phyloP scores from a whole-genome alignment of 2,888 invertebrate genomes.

The Pyrocoelia pectoralis region DNA sequence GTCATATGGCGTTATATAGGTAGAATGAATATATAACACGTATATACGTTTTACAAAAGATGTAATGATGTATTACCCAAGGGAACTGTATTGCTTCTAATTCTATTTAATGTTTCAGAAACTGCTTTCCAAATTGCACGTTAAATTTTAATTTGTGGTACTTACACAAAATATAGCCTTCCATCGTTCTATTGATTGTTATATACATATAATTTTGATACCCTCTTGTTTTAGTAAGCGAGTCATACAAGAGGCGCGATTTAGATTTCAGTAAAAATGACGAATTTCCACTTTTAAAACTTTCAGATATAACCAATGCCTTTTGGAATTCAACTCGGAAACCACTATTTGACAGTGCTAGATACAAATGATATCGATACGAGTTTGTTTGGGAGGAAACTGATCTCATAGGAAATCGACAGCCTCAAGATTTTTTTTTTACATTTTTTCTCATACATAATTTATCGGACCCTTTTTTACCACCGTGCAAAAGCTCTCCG shows the following conservation, averaged over 20 bases:
- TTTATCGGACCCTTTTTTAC: constrained; percentile 7
- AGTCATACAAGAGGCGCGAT: too few species aligned
- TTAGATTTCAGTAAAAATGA: neutral
- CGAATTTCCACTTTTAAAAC: neutral
- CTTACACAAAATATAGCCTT: neutral
- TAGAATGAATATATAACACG: neutral
- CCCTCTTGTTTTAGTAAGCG: too few species aligned
- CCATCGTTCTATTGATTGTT: too few species aligned
- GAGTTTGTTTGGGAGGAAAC: neutral
- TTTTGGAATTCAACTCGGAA: neutral
- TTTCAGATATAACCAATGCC: neutral
- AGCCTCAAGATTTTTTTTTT: neutral
- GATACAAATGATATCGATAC: constrained; percentile 5
- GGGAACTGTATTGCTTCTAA: constrained; percentile 1
- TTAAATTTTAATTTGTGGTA: neutral
- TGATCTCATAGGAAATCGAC: constrained; percentile 6
- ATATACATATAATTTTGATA: too few species aligned
- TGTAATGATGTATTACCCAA: neutral
- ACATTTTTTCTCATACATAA: neutral
- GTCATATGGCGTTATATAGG: constrained; percentile 1
- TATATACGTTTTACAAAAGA: neutral
- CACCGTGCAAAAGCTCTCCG: constrained; percentile 27
- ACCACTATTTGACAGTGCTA: neutral
- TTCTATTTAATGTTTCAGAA: constrained; percentile 1
- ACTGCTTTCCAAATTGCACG: constrained; percentile 1